Conservation (phyloP, 2,113 vertebrate species). For the Chaetodon auriga region DNA sequence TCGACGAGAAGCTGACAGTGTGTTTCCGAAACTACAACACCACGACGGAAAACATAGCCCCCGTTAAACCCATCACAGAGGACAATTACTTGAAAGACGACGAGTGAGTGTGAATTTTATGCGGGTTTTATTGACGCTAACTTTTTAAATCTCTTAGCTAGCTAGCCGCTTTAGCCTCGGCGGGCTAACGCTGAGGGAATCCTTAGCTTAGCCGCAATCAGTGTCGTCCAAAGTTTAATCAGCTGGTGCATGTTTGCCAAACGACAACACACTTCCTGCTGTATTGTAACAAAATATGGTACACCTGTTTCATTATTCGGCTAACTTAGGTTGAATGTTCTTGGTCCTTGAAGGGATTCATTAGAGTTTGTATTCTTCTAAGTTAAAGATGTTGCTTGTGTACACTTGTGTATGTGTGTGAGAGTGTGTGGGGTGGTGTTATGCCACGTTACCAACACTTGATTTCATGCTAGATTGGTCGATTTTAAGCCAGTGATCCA, state of each 20-base stretch:
- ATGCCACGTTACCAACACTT: constrained; percentile 63
- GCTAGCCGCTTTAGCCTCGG: constrained; percentile 52
- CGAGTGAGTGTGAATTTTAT: constrained; percentile 88
- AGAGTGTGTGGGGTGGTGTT: too few relatives aligned
- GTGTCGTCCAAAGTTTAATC: constrained; percentile 48
- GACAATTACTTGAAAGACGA: constrained; percentile 91
- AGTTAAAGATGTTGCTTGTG: not conserved
- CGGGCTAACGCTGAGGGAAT: constrained; percentile 34
- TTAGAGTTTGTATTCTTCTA: not conserved
- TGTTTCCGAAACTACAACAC: constrained; percentile 90
- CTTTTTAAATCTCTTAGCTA: constrained; percentile 55
- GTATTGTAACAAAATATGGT: not conserved
- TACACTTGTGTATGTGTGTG: not conserved
- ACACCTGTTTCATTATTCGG: not conserved
- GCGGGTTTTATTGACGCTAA: constrained; percentile 13
- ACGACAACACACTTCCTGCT: not conserved
- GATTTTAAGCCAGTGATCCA: constrained; percentile 19
- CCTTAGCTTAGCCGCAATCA: constrained; percentile 47
- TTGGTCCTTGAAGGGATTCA: not conserved
- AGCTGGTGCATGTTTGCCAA: not conserved
- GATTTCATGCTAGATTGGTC: not conserved
- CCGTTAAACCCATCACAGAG: constrained; percentile 91
- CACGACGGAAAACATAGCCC: constrained; percentile 85
- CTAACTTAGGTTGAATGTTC: not conserved
- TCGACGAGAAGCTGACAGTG: constrained; percentile 91